Evolutionary conservation across 37 sponge, comb jelly and placozoan species (phyloP).

Genomic region (Dysidea cf. avara): DNA sequence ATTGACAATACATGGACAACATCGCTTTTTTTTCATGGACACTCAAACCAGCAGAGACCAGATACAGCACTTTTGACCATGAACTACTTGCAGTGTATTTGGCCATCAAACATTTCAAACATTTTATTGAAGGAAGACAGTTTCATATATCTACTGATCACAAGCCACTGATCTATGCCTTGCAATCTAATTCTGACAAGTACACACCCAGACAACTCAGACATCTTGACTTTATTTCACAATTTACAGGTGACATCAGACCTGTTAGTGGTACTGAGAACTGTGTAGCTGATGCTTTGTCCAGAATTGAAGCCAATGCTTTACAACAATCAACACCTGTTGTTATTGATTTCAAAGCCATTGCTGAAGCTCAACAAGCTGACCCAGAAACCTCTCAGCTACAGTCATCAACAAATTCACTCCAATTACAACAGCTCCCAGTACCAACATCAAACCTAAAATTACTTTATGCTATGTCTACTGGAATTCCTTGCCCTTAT

Average conservation of each 20-base stretch:
- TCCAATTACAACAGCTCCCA: conserved; percentile 10
- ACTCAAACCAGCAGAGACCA: conserved; percentile 13
- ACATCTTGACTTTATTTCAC: conserved; percentile 37
- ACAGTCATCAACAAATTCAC: not conserved
- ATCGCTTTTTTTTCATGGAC: conserved; percentile 19
- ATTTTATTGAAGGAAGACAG: conserved; percentile 32
- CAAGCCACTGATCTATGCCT: conserved; percentile 31
- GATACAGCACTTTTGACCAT: conserved; percentile 50
- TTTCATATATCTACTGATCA: conserved; percentile 47
- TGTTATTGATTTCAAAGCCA: conserved; percentile 30
- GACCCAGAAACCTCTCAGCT: conserved; percentile 9
- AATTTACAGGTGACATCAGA: conserved; percentile 36
- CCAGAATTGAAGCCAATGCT: conserved; percentile 15
- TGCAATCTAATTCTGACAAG: not conserved
- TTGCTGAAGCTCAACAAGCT: conserved; percentile 31
- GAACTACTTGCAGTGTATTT: conserved; percentile 40
- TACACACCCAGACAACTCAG: conserved; percentile 28
- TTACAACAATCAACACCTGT: not conserved
- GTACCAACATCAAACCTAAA: not conserved
- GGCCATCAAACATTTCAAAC: conserved; percentile 33
- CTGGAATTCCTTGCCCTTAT: conserved; percentile 34
- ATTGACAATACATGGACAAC: too few species aligned
- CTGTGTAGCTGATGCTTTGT: conserved; percentile 39
- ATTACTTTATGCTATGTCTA: conserved; percentile 31
- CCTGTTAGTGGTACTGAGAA: conserved; percentile 22